phyloP scores from a whole-genome alignment of 2,113 vertebrate species.

The Cyprinodon brontotheroides region DNA sequence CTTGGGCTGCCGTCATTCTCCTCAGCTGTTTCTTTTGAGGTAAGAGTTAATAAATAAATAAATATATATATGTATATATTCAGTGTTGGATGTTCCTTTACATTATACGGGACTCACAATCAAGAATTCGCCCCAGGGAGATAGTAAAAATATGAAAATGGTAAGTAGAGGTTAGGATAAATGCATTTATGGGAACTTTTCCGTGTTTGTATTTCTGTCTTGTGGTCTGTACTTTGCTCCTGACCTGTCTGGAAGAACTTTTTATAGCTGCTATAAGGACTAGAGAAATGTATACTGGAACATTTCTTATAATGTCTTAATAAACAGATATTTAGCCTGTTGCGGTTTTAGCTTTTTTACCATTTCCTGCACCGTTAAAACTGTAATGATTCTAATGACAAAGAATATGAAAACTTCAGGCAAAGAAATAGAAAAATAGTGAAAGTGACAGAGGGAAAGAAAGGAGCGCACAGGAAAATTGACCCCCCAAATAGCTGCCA shows the following conservation, averaged over 20 bases:
- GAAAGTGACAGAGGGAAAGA: constrained; percentile 66
- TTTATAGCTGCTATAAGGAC: not conserved
- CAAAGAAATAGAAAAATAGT: constrained; percentile 63
- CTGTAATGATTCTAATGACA: constrained; percentile 43
- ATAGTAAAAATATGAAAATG: not conserved
- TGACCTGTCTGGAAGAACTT: not conserved
- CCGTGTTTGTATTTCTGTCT: not conserved
- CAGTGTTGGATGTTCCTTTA: not conserved
- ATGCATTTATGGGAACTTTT: not conserved
- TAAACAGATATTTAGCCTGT: not conserved
- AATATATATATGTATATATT: too few species aligned
- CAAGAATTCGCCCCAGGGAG: not conserved
- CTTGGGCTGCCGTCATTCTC: constrained; percentile 49
- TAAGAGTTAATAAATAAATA: constrained; percentile 10
- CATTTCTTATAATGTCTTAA: constrained; percentile 7
- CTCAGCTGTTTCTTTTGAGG: constrained; percentile 11
- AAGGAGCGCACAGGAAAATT: constrained; percentile 83
- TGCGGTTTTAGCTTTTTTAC: constrained; percentile 19
- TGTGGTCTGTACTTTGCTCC: not conserved
- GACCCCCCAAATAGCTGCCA: constrained; percentile 89
- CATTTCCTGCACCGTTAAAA: constrained; percentile 27
- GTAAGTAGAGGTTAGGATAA: not conserved
- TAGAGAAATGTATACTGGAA: not conserved
- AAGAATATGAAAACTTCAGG: constrained; percentile 37
- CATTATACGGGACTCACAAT: not conserved